Conservation (phyloP, 2,113 vertebrate species). For the Nothobranchius furzeri region DNA sequence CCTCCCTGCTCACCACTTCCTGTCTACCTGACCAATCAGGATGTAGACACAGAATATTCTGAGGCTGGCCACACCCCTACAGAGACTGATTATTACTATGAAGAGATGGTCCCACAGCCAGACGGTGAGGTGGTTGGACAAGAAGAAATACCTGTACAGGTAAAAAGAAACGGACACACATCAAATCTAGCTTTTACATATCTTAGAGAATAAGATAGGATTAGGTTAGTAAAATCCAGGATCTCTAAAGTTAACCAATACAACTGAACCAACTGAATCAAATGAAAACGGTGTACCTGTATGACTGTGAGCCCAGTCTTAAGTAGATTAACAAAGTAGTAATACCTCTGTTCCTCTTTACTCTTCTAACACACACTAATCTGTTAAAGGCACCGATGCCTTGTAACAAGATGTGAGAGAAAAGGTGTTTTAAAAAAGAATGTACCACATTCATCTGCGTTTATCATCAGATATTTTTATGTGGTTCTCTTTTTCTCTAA, state of each 20-base stretch:
- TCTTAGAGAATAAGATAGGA: background rate
- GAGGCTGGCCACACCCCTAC: slow-evolving; percentile 81
- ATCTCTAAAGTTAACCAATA: no score
- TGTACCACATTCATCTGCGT: slow-evolving; percentile 51
- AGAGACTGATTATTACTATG: slow-evolving; percentile 82
- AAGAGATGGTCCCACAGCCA: slow-evolving; percentile 68
- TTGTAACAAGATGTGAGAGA: slow-evolving; percentile 31
- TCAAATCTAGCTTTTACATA: no score
- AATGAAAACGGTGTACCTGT: background rate
- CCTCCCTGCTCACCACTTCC: slow-evolving; percentile 70
- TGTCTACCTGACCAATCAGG: slow-evolving; percentile 78
- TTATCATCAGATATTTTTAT: slow-evolving; percentile 53
- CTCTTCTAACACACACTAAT: slow-evolving; percentile 42
- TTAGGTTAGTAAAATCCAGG: no score
- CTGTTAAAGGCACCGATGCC: slow-evolving; percentile 40
- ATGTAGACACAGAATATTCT: slow-evolving; percentile 78
- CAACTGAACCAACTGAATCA: background rate
- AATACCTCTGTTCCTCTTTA: slow-evolving; percentile 4
- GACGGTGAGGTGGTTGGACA: slow-evolving; percentile 78
- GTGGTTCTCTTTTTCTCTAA: slow-evolving; percentile 49
- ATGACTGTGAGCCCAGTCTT: slow-evolving; percentile 75
- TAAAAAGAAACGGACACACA: slow-evolving; percentile 44
- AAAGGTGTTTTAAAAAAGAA: slow-evolving; percentile 43
- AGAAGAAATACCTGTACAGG: slow-evolving; percentile 68
- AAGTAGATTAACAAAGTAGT: slow-evolving; percentile 46